Percentiles rank a stretch among this genome's conserved stretches.
Conservation (phyloP, 2,113 vertebrate species). For the Microtus richardsoni region DNA sequence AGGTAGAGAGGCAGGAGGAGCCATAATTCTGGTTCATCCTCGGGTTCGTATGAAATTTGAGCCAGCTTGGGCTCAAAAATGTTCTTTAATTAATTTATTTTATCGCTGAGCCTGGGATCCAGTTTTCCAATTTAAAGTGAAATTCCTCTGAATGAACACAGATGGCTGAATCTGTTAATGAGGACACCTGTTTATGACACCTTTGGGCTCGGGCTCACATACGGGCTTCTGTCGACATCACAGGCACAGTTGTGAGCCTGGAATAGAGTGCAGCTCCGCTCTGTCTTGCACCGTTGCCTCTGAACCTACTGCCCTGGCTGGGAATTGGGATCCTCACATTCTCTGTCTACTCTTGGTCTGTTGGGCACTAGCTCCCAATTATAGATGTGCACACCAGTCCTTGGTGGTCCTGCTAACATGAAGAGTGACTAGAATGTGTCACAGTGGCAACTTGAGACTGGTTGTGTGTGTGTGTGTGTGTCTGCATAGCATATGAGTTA, state of each 20-base stretch:
- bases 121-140: not conserved
- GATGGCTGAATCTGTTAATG: not conserved
- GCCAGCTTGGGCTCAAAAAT: not conserved
- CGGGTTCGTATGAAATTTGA: not conserved
- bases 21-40: not conserved
- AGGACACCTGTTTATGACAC: constrained; percentile 40
- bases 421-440: not conserved
- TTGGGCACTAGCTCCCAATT: not conserved
- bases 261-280: not conserved
- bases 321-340: not conserved
- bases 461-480: not conserved
- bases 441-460: not conserved
- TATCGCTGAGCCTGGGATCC: not conserved
- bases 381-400: accelerated
- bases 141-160: constrained; percentile 46
- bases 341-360: no score
- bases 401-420: not conserved
- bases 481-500: not conserved
- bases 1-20: not conserved
- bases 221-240: not conserved
- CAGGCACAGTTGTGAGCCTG: not conserved
- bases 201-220: constrained; percentile 23
- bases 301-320: accelerated
- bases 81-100: not conserved
- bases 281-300: not conserved